phyloP scores from a whole-genome alignment of 2,113 vertebrate species.

The Ramphastos sulfuratus region DNA sequence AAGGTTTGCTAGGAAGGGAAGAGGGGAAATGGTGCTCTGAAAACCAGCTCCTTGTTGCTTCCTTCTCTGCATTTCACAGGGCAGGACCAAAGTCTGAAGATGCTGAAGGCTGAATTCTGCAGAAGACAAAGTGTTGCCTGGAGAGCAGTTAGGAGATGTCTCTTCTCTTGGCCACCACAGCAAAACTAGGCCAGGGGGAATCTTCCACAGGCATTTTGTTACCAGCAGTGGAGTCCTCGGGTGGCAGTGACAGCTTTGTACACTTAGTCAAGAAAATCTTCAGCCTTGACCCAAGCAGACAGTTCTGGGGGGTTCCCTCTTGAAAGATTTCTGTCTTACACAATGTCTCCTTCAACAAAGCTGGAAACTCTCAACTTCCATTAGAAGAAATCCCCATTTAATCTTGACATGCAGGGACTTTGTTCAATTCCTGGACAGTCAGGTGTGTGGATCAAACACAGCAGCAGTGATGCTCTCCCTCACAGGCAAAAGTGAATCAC shows the following conservation, averaged over 20 bases:
- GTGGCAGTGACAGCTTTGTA: neutral
- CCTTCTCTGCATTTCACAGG: neutral
- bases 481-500: neutral
- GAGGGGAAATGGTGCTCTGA: neutral
- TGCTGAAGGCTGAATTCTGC: neutral
- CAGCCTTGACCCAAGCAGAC: neutral
- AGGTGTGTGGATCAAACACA: neutral
- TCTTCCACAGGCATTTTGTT: neutral
- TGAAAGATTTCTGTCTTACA: neutral
- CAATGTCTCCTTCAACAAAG: neutral
- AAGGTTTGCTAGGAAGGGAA: neutral
- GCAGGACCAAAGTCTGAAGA: neutral
- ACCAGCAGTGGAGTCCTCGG: neutral
- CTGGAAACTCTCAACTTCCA: neutral
- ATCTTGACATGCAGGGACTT: neutral
- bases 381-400: neutral
- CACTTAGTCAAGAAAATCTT: neutral
- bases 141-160: neutral
- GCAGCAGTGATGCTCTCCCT: neutral
- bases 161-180: neutral
- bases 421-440: neutral
- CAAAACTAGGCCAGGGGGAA: neutral
- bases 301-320: neutral
- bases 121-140: neutral
- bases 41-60: neutral